phyloP scores from a whole-genome alignment of 1,140 invertebrate species.

The Phthorimaea operculella region DNA sequence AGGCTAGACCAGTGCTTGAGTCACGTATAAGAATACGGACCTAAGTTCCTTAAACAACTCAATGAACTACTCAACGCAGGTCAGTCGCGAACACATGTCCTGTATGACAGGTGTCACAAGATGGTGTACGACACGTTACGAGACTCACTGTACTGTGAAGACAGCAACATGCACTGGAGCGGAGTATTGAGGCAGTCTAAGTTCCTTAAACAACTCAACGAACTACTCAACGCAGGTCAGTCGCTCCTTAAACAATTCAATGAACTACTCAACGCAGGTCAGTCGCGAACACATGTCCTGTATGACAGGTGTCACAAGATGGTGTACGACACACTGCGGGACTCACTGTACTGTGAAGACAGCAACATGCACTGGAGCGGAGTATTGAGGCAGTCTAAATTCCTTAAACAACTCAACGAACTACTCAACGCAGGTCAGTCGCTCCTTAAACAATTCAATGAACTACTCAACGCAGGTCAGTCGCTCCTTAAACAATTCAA shows the following conservation, averaged over 20 bases:
- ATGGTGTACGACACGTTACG: constrained; percentile 51
- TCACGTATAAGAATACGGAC: too few species aligned
- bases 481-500: constrained; percentile 78
- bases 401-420: constrained; percentile 75
- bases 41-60: constrained; percentile 78
- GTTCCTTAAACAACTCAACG: constrained; percentile 78
- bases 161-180: constrained; percentile 77
- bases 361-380: constrained; percentile 78
- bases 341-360: constrained; percentile 68
- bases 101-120: constrained; percentile 50
- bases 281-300: too few species aligned
- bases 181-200: constrained; percentile 75
- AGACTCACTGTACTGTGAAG: constrained; percentile 64
- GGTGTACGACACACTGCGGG: constrained; percentile 45
- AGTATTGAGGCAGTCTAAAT: constrained; percentile 76
- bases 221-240: constrained; percentile 70
- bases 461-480: too few species aligned
- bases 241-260: constrained; percentile 77
- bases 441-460: too few species aligned
- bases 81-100: too few species aligned
- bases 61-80: constrained; percentile 68
- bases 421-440: constrained; percentile 70
- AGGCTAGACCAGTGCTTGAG: too few species aligned
- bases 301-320: constrained; percentile 55
- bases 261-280: constrained; percentile 65